Evolutionary conservation across 2,113 vertebrate genomes (phyloP).

Genomic region (Cyanoramphus novaezelandiae): DNA sequence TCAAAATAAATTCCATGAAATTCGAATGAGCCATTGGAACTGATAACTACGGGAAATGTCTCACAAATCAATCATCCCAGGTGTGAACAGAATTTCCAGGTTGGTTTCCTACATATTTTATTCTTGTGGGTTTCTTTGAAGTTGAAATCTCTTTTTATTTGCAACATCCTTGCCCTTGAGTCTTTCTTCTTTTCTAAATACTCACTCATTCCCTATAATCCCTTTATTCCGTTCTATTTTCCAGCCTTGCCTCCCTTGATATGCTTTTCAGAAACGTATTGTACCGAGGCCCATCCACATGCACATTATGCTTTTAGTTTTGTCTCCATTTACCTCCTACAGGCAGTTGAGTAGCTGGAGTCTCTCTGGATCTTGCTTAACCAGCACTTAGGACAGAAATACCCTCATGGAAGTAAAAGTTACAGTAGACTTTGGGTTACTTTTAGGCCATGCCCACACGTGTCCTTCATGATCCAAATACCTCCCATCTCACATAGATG

Average conservation of each 20-base stretch:
- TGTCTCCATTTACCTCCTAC: not conserved
- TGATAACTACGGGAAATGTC: constrained; percentile 6
- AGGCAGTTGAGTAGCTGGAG: fast-evolving
- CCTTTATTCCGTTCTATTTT: constrained; percentile 32
- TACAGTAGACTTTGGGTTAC: not conserved
- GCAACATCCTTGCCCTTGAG: constrained; percentile 11
- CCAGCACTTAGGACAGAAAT: not conserved
- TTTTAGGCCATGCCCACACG: not conserved
- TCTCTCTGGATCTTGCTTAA: not conserved
- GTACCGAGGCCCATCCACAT: not conserved
- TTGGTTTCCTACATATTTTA: constrained; percentile 52
- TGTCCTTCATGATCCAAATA: not conserved
- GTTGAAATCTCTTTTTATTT: constrained; percentile 35
- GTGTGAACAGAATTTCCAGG: constrained; percentile 49
- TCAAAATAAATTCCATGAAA: constrained; percentile 38
- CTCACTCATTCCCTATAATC: constrained; percentile 16
- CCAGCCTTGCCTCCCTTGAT: not conserved
- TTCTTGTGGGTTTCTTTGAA: constrained; percentile 47
- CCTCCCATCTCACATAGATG: fast-evolving
- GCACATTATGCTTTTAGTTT: not conserved
- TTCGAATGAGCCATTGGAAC: constrained; percentile 22
- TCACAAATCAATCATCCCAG: constrained; percentile 61
- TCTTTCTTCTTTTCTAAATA: constrained; percentile 37
- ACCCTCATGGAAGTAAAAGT: not conserved
- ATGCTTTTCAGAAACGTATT: not conserved